Evolutionary conservation across 1,140 invertebrate species (phyloP), one percentile per base, ranked within the genome.

Genomic region (Drosophila nigrodunni): DNA sequence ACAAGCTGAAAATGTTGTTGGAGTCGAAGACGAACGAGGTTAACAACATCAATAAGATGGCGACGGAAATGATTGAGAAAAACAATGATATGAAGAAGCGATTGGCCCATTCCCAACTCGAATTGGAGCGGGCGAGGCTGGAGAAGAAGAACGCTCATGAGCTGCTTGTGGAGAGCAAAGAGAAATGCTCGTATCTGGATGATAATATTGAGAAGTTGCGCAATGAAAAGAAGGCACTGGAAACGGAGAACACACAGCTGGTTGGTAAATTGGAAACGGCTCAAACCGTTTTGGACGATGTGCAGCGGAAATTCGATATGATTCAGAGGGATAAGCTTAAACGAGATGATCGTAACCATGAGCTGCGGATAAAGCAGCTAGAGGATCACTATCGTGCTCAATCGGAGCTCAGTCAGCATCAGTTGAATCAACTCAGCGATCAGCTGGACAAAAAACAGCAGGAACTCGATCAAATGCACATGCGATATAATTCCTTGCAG

Each of bases 71-170:
- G 11, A 65, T 74, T 7, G 91, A 87, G 47, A 68, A 93, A 87
- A 67, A 91, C 44, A 81, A 92, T 57, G 90, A 90, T 11, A 87
- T 93, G 0, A 91, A 93, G 9, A 94, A 93, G 21, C 82, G 93
- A 8, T 80, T 94, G 0, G 85, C 91, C 0, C 93, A 94, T 5
- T 89, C 93, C 5, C 81, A 94, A 44, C 93, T 93, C 34, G 94
- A 94, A 49, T 91, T 93, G 44, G 94, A 94, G 21, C 93, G 94
- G 18, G 93, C 93, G 2, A 88, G 93, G 35, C 80, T 94, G 0
- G 93, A 93, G 10, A 82, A 94, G 10, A 92, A 94, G 47, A 93
- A 94, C 64, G 93, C 93, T 11, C 94, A 94, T 74, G 93, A 94
- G 37, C 90, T 94, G 62, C 92, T 94, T 61, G 94, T 92, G 7